phyloP scores from a whole-genome alignment of 1,140 invertebrate genomes.

The Apis laboriosa region DNA sequence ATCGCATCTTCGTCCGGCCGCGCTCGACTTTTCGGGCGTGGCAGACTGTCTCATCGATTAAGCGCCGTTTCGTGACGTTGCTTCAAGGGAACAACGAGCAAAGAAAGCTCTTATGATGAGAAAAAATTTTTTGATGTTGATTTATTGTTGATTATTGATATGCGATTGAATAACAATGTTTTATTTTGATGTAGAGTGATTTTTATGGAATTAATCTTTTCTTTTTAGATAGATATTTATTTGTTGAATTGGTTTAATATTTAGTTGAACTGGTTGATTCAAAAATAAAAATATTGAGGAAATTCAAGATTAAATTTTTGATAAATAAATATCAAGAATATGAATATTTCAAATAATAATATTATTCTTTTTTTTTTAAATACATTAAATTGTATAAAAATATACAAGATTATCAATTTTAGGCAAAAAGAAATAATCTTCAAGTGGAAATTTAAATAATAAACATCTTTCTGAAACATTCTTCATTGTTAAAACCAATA shows the following conservation, averaged over 20 bases:
- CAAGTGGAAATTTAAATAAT: background rate
- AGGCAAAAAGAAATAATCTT: too few relatives aligned
- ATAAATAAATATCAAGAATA: too few relatives aligned
- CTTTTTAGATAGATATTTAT: background rate
- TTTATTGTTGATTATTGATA: background rate
- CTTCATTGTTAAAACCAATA: background rate
- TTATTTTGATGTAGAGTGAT: background rate
- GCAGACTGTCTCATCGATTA: slow-evolving; percentile 11
- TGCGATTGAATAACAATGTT: background rate
- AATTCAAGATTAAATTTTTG: too few relatives aligned
- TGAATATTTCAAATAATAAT: too few relatives aligned
- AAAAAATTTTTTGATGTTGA: background rate
- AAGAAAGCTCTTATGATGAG: background rate
- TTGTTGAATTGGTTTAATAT: background rate
- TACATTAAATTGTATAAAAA: too few relatives aligned
- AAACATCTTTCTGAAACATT: background rate
- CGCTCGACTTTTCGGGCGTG: slow-evolving; percentile 33
- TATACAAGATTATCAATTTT: too few relatives aligned
- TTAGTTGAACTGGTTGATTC: background rate
- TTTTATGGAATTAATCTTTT: background rate
- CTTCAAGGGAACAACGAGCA: background rate
- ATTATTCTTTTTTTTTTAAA: too few relatives aligned
- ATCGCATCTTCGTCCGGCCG: slow-evolving; percentile 35
- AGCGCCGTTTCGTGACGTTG: background rate
- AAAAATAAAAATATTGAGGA: background rate